phyloP scores from a whole-genome alignment of 2,888 invertebrate species.

The Coelinius sp. region DNA sequence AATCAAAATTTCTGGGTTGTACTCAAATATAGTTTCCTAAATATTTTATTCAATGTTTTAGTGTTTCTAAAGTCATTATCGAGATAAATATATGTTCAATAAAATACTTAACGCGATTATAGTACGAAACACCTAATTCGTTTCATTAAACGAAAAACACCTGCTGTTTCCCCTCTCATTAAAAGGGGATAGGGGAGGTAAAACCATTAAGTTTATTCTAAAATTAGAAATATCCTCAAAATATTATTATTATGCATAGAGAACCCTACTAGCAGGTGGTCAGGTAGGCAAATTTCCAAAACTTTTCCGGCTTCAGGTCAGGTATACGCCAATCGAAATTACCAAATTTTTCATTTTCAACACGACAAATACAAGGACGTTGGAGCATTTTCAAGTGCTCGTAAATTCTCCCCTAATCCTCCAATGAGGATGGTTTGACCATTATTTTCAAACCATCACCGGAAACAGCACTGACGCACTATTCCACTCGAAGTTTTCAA shows the following conservation, averaged over 20 bases:
- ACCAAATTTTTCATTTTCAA: neutral
- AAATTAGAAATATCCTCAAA: neutral
- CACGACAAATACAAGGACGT: neutral
- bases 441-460: constrained; percentile 1
- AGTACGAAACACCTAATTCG: too few relatives aligned
- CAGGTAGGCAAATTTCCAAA: neutral
- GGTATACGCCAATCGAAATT: neutral
- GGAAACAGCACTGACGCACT: constrained; percentile 5
- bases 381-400: neutral
- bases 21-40: too few relatives aligned
- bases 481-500: neutral
- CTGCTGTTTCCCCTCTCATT: neutral
- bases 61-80: too few relatives aligned
- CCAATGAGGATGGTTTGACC: neutral
- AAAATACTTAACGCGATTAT: too few relatives aligned
- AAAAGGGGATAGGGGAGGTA: neutral
- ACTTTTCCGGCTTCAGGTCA: neutral
- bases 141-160: too few relatives aligned
- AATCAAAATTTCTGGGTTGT: too few relatives aligned
- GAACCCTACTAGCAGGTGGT: neutral
- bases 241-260: neutral
- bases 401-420: neutral
- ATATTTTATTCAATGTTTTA: too few relatives aligned
- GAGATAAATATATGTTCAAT: too few relatives aligned
- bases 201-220: neutral